phyloP scores from a whole-genome alignment of 2,113 vertebrate species.

The Neoarius graeffei region DNA sequence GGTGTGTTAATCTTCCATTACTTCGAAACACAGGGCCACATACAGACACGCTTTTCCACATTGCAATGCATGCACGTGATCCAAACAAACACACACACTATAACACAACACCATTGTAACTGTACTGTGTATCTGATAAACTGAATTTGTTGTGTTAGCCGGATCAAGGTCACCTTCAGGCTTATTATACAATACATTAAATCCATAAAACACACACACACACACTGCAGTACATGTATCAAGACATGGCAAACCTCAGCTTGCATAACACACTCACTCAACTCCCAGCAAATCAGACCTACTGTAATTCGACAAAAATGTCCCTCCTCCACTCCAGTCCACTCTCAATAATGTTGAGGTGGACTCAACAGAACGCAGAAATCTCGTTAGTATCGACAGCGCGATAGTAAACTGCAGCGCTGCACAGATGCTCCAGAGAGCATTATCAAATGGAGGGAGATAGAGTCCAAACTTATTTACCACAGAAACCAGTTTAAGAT shows the following conservation, averaged over 20 bases:
- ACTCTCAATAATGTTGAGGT: constrained; percentile 40
- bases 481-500: constrained; percentile 48
- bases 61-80: too few relatives aligned
- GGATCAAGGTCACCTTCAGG: constrained; percentile 1
- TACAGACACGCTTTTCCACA: too few relatives aligned
- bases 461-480: constrained; percentile 49
- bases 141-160: not conserved
- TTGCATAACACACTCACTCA: not conserved
- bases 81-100: not conserved
- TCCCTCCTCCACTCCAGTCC: constrained; percentile 4
- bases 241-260: constrained; percentile 2
- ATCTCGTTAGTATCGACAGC: constrained; percentile 44
- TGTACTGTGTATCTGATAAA: too few relatives aligned
- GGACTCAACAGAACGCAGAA: constrained; percentile 22
- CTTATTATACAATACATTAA: constrained; percentile 21
- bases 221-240: not conserved
- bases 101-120: not conserved
- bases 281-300: constrained; percentile 1
- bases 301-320: constrained; percentile 24
- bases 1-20: too few relatives aligned
- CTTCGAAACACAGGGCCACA: too few relatives aligned
- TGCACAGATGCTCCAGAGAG: constrained; percentile 48
- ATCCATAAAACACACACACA: not conserved
- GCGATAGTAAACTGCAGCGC: constrained; percentile 37
- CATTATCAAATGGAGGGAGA: constrained; percentile 40